Conservation (phyloP, 1,140 invertebrate genomes). For the Drosophila bocki region DNA sequence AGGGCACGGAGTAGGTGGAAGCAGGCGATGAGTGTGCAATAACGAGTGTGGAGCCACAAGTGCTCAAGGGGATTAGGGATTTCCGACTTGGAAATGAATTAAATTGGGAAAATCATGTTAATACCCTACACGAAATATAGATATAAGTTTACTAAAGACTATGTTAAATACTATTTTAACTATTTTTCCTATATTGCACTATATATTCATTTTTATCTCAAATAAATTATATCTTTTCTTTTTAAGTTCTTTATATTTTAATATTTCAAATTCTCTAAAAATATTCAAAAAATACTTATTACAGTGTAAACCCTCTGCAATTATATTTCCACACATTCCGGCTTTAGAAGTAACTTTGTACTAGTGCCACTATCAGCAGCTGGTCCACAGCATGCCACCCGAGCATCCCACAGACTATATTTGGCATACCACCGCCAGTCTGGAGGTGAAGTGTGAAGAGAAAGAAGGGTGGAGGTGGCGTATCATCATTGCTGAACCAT, state of each 20-base stretch:
- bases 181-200: neutral
- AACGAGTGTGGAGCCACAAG: constrained; percentile 1
- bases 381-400: constrained; percentile 21
- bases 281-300: neutral
- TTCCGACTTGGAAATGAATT: neutral
- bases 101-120: neutral
- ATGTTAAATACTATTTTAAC: too few relatives aligned
- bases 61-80: constrained; percentile 1
- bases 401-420: constrained; percentile 22
- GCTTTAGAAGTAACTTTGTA: constrained; percentile 28
- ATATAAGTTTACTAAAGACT: neutral
- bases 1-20: neutral
- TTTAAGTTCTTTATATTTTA: neutral
- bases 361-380: constrained; percentile 56
- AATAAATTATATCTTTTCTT: neutral
- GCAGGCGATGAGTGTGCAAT: constrained; percentile 36
- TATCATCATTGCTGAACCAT: constrained; percentile 25
- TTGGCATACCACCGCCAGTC: constrained; percentile 26
- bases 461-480: neutral
- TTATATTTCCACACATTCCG: neutral
- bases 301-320: neutral
- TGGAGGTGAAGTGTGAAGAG: constrained; percentile 1
- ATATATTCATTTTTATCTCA: neutral
- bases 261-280: neutral
- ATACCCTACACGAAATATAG: neutral